Evolutionary conservation across 2,113 vertebrate genomes (phyloP).

Genomic region (Dolichallabes microphthalmus): DNA sequence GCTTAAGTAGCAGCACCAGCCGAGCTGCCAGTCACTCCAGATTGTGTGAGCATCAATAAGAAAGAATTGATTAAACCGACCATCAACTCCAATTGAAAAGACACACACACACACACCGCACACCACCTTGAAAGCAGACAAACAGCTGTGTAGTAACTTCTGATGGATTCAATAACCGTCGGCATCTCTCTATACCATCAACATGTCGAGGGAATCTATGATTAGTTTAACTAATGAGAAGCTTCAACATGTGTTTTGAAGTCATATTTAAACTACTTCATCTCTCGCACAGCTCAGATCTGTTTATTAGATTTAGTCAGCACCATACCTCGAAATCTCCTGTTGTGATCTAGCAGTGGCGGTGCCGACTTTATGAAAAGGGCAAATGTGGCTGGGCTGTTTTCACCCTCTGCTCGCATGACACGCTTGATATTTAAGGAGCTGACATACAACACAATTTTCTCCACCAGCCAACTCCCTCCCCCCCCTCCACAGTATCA

Average conservation of each 20-base stretch:
- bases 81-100: constrained; percentile 8
- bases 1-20: not conserved
- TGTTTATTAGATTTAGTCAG: not conserved
- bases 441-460: constrained; percentile 46
- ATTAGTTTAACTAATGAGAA: not conserved
- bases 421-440: constrained; percentile 53
- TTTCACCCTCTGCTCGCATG: constrained; percentile 45
- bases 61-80: constrained; percentile 30
- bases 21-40: constrained; percentile 12
- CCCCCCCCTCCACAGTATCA: no score
- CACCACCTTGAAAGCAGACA: not conserved
- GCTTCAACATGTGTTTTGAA: not conserved
- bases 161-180: not conserved
- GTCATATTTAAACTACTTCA: not conserved
- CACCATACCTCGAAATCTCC: not conserved
- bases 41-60: constrained; percentile 20
- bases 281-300: not conserved
- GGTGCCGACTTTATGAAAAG: constrained; percentile 53
- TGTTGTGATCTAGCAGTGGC: constrained; percentile 6
- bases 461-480: constrained; percentile 32
- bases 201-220: not conserved
- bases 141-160: not conserved
- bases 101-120: not conserved
- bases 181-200: not conserved
- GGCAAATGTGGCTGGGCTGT: constrained; percentile 47